Conservation (phyloP, 2,113 vertebrate species). For the Hystrix brachyura region DNA sequence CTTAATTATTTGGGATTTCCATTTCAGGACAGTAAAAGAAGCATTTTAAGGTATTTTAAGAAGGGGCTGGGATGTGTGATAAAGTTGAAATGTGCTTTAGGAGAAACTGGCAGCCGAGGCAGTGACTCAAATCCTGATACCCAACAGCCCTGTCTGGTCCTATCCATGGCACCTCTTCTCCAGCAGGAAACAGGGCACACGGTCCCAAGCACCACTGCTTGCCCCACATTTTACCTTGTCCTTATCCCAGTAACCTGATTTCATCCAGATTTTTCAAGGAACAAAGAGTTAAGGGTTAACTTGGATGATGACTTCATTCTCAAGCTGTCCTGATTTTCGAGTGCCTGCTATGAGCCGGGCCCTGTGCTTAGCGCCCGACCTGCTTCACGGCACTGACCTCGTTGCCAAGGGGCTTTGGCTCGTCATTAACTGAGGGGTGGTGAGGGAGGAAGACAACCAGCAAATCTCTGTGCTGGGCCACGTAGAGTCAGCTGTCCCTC, state of each 20-base stretch:
- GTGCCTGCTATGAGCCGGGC: rapidly evolving
- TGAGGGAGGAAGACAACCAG: background rate
- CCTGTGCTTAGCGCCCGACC: background rate
- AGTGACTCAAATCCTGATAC: background rate
- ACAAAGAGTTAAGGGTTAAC: background rate
- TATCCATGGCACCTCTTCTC: background rate
- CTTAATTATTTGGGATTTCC: background rate
- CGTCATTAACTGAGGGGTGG: background rate
- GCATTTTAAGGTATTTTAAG: background rate
- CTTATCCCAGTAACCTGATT: too few relatives aligned
- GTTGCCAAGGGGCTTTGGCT: background rate
- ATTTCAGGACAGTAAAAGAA: background rate
- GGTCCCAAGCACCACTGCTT: background rate
- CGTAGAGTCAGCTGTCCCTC: too few relatives aligned
- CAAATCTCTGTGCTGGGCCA: background rate
- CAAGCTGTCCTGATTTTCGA: background rate
- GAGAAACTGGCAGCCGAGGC: background rate
- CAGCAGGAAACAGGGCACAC: too few relatives aligned
- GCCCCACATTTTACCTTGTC: background rate
- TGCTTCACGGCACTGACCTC: background rate
- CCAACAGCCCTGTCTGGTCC: rapidly evolving
- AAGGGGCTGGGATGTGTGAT: background rate
- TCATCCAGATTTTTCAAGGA: background rate
- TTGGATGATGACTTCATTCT: background rate
- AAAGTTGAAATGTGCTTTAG: background rate